Evolutionary conservation across 2,797 vertebrate species (phyloP), one percentile per base, ranked within the genome.

Genomic region (Sciurus vulgaris): DNA sequence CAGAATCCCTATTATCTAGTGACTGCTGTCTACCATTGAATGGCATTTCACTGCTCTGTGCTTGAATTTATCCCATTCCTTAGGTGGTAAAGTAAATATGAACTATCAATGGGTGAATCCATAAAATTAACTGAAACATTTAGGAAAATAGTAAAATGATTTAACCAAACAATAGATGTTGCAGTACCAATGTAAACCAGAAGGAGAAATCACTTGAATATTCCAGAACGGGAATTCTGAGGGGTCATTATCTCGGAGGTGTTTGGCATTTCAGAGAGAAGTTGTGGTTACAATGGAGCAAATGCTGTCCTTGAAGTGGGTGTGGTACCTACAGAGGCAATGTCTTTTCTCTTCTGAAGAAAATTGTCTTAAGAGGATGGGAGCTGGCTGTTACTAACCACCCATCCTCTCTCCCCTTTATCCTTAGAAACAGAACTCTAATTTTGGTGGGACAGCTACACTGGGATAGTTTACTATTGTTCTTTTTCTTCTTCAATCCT

Each of bases 241-340:
- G 14, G 13, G 12, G 0, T 0, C 0, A 65, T 95, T 84, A 89
- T 59, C 12, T 69, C 38, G 56, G 12, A 51, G 26, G 65, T 44
- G 4, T 22, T 54, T 59, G 30, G 33, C 4, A 24, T 49, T 91
- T 38, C 15, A 74, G 26, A 47, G 26, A 47, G 9, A 88, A 74
- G 11, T 35, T 30, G 63, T 88, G 17, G 12, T 28, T 30, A 67
- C 54, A 22, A 17, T 47, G 5, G 49, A 67, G 12, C 13, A 83
- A 65, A 49, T 24, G 26, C 22, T 76, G 13, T 41, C 59, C 9
- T 44, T 41, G 61, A 51, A n/a, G 5, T 44, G 20, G 47, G 9
- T n/a, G 18, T 56, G 17, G 17, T 56, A 30, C 47, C 47, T 17
- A 76, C 22, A 56, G 35, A n/a, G 26, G 17, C 2, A 24, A 14